A percentile compares a stretch with the other conserved stretches of the same genome.
phyloP scores from a whole-genome alignment of 2,888 invertebrate species.

The Sthenelais limicola region DNA sequence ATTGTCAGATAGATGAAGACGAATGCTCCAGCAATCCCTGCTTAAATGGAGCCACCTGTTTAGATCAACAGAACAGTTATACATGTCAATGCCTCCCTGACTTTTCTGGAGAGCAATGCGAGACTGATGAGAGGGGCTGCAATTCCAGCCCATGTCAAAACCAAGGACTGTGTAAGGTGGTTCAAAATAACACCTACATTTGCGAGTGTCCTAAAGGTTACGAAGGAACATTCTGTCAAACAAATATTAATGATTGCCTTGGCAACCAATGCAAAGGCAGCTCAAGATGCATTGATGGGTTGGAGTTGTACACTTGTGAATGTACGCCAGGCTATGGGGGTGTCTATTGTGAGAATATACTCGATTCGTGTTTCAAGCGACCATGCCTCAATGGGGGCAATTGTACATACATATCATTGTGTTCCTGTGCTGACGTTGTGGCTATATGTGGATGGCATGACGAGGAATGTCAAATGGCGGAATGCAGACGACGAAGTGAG shows the following conservation, averaged over 20 bases:
- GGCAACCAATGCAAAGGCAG: slow-evolving; percentile 40
- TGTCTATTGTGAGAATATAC: slow-evolving; percentile 21
- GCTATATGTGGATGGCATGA: slow-evolving; percentile 64
- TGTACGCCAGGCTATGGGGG: slow-evolving; percentile 44
- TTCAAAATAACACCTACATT: slow-evolving; percentile 37
- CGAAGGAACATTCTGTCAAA: slow-evolving; percentile 39
- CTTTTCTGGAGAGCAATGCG: slow-evolving; percentile 40
- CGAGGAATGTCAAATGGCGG: slow-evolving; percentile 58
- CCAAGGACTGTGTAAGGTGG: slow-evolving; percentile 83
- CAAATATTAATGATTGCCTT: slow-evolving; percentile 46
- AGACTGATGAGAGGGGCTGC: slow-evolving; percentile 74
- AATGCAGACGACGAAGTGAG: slow-evolving; percentile 53
- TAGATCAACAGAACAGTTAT: slow-evolving; percentile 54
- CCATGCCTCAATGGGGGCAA: slow-evolving; percentile 56
- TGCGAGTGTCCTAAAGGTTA: slow-evolving; percentile 45
- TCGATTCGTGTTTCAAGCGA: slow-evolving; percentile 43
- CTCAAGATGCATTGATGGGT: slow-evolving; percentile 40
- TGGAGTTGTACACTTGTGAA: slow-evolving; percentile 41
- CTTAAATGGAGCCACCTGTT: slow-evolving; percentile 50
- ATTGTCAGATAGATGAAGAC: slow-evolving; percentile 56
- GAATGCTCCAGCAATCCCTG: slow-evolving; percentile 57
- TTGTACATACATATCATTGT: slow-evolving; percentile 58
- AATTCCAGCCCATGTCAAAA: slow-evolving; percentile 94
- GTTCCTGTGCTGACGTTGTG: slow-evolving; percentile 61
- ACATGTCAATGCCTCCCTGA: slow-evolving; percentile 55